Evolutionary conservation across 2,888 invertebrate species (phyloP).

Genomic region (Hanleya hanleyi): DNA sequence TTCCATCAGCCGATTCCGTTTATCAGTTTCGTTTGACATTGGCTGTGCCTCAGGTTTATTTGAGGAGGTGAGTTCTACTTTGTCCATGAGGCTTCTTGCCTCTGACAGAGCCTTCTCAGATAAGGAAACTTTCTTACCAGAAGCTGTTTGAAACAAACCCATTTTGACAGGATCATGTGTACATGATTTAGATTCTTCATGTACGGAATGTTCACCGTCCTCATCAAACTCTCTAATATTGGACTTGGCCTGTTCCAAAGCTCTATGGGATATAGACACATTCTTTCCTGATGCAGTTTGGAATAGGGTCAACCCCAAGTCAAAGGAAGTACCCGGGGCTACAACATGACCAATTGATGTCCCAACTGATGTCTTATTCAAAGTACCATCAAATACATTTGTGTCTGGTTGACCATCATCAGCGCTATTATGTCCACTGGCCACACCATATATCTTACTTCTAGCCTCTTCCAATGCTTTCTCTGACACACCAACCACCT

Average conservation of each 20-base stretch:
- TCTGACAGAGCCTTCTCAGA: conserved; percentile 25
- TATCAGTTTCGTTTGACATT: too few species aligned
- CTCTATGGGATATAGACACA: conserved; percentile 22
- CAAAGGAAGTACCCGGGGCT: too few species aligned
- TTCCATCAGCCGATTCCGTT: too few species aligned
- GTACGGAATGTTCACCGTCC: too few species aligned
- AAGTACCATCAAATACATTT: too few species aligned
- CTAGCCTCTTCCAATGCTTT: conserved; percentile 24
- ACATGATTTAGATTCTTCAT: too few species aligned
- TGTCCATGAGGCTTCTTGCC: conserved; percentile 18
- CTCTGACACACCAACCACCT: conserved; percentile 32
- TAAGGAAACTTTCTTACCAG: conserved; percentile 25
- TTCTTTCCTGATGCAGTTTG: conserved; percentile 31
- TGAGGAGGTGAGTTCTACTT: too few species aligned
- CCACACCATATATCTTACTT: not conserved
- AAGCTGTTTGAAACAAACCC: conserved; percentile 36
- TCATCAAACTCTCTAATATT: not conserved
- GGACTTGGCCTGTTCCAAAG: conserved; percentile 20
- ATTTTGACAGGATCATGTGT: too few species aligned
- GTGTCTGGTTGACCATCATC: not conserved
- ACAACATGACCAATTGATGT: not conserved
- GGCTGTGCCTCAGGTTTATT: too few species aligned
- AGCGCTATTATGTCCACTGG: not conserved
- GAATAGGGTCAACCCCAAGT: not conserved
- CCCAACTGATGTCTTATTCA: not conserved